These are phyloP conservation scores for Phrynocephalus versicolor DNA, from an alignment of 2,113 vertebrate genomes.

Conservation along the genomic window DNA sequence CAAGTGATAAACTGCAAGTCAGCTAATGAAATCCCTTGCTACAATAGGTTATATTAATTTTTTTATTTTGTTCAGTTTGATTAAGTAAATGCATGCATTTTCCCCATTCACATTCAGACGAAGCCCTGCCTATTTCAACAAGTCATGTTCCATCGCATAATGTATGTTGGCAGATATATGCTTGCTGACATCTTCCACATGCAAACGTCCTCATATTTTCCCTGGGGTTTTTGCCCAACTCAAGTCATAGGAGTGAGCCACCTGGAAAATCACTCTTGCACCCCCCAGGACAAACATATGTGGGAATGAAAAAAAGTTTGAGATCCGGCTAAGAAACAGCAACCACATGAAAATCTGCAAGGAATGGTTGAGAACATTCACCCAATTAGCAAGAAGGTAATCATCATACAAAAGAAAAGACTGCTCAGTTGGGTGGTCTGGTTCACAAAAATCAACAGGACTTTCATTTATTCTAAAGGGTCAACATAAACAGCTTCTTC, in stretches of 20 bases:
- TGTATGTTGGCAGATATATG: background rate
- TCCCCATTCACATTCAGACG: background rate
- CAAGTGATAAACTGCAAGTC: too few species aligned
- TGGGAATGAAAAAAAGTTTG: background rate
- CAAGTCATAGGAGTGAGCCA: background rate
- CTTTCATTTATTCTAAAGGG: background rate
- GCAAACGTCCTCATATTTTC: background rate
- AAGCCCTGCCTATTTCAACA: too few species aligned
- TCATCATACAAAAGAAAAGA: too few species aligned
- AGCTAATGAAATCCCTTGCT: too few species aligned
- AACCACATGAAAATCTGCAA: background rate
- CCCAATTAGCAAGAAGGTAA: background rate
- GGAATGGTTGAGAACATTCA: background rate
- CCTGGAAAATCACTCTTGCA: background rate
- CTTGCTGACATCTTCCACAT: background rate
- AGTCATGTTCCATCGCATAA: background rate
- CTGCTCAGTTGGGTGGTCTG: too few species aligned
- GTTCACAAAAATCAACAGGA: too few species aligned
- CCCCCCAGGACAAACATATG: background rate
- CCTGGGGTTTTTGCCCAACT: too few species aligned
- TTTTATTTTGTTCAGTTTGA: too few species aligned
- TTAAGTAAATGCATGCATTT: background rate
- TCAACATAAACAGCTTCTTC: background rate
- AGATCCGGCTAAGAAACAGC: background rate
- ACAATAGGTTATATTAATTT: too few species aligned